phyloP scores from a whole-genome alignment of 2,797 vertebrate genomes.

The Kryptolebias ocellatus region DNA sequence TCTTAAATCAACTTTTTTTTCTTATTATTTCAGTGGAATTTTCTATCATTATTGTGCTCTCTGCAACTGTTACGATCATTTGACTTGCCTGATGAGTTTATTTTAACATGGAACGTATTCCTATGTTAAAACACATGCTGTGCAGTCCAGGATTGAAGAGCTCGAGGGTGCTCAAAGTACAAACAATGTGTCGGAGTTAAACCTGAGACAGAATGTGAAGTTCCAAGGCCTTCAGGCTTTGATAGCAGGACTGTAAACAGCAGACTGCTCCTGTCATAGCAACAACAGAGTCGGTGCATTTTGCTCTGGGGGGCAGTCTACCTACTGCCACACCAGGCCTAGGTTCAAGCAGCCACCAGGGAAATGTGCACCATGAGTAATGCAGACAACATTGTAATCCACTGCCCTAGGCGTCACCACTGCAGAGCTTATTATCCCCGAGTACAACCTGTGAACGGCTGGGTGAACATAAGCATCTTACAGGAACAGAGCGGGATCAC shows the following conservation, averaged over 20 bases:
- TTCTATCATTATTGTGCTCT: constrained; percentile 21
- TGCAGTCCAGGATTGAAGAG: constrained; percentile 43
- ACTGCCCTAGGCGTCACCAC: constrained; percentile 62
- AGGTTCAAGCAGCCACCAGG: constrained; percentile 77
- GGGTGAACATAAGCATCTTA: constrained; percentile 27
- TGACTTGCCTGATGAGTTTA: constrained; percentile 22
- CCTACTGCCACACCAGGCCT: constrained; percentile 74
- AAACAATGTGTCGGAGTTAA: constrained; percentile 80
- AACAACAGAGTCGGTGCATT: constrained; percentile 50
- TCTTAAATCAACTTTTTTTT: constrained; percentile 1
- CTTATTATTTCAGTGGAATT: constrained; percentile 3
- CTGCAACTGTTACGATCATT: constrained; percentile 18
- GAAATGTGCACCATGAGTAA: constrained; percentile 80
- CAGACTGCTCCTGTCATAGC: constrained; percentile 82
- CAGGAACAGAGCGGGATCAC: constrained; percentile 40
- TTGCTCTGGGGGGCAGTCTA: constrained; percentile 76
- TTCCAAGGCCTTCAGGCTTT: constrained; percentile 72
- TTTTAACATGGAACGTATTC: constrained; percentile 6
- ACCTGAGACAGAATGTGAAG: constrained; percentile 74
- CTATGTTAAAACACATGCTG: constrained; percentile 24
- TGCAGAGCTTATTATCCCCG: constrained; percentile 59
- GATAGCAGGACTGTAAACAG: constrained; percentile 71
- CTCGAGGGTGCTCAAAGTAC: constrained; percentile 63
- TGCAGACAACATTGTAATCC: constrained; percentile 68
- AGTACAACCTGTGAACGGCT: constrained; percentile 47